Evolutionary conservation across 2,888 invertebrate genomes (phyloP).

Genomic region (Herminia tarsipennalis): DNA sequence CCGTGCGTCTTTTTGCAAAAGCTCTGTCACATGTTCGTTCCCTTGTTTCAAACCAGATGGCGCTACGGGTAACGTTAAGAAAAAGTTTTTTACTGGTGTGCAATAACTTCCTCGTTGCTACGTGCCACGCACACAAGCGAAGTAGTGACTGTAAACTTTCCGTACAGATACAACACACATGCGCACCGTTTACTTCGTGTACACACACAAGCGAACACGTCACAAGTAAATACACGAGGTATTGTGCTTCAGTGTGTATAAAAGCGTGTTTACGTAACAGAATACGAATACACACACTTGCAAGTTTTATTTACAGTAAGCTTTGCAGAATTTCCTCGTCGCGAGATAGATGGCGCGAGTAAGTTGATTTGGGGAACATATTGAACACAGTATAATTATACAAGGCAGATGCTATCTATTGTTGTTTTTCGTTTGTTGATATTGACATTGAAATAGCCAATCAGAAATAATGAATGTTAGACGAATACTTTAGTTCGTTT

Average conservation of each 20-base stretch:
- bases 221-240: conserved; percentile 40
- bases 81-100: conserved; percentile 59
- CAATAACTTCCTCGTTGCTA: conserved; percentile 49
- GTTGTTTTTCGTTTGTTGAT: conserved; percentile 17
- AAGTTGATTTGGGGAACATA: conserved; percentile 15
- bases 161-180: conserved; percentile 49
- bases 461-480: conserved; percentile 21
- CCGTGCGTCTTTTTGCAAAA: conserved; percentile 57
- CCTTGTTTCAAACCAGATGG: conserved; percentile 63
- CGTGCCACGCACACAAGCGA: conserved; percentile 46
- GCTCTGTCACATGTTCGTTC: conserved; percentile 53
- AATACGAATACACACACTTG: conserved; percentile 42
- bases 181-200: conserved; percentile 36
- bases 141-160: conserved; percentile 37
- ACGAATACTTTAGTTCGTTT: neutral
- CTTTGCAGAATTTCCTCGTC: conserved; percentile 35
- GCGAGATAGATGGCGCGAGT: conserved; percentile 66
- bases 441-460: conserved; percentile 29
- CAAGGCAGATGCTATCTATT: conserved; percentile 23
- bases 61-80: conserved; percentile 64
- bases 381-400: conserved; percentile 6
- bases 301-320: conserved; percentile 37
- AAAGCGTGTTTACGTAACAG: conserved; percentile 42
- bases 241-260: conserved; percentile 41
- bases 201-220: conserved; percentile 34